Conservation (phyloP, 2,113 vertebrate species). For the Fregata magnificens region DNA sequence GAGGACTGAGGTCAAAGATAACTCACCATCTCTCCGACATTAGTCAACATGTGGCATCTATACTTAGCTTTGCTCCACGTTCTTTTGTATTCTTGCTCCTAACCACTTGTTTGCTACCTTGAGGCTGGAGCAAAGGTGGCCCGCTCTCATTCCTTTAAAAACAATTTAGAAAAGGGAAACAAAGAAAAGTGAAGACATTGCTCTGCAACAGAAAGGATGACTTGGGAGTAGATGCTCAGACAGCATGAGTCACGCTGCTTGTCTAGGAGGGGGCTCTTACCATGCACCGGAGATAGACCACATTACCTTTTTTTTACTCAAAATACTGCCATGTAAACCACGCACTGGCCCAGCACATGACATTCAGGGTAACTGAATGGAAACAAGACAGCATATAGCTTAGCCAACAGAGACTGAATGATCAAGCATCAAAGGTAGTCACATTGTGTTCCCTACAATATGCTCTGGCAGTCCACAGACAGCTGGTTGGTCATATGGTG, state of each 20-base stretch:
- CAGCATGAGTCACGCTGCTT: neutral
- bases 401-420: neutral
- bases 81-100: neutral
- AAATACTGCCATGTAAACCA: neutral
- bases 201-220: neutral
- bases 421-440: conserved; percentile 29
- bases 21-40: neutral
- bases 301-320: neutral
- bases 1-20: neutral
- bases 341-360: neutral
- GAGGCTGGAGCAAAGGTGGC: neutral
- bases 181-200: neutral
- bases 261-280: neutral
- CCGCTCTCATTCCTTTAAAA: neutral
- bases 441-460: neutral
- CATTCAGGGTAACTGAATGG: neutral
- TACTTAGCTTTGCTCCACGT: neutral
- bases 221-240: neutral
- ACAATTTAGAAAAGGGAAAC: neutral
- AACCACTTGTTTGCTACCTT: neutral
- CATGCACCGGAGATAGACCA: neutral
- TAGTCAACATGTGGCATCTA: neutral
- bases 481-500: conserved; percentile 51
- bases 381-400: neutral
- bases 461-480: conserved; percentile 41